Evolutionary conservation across 2,113 vertebrate species (phyloP).

Genomic region (Balaenoptera acutorostrata): DNA sequence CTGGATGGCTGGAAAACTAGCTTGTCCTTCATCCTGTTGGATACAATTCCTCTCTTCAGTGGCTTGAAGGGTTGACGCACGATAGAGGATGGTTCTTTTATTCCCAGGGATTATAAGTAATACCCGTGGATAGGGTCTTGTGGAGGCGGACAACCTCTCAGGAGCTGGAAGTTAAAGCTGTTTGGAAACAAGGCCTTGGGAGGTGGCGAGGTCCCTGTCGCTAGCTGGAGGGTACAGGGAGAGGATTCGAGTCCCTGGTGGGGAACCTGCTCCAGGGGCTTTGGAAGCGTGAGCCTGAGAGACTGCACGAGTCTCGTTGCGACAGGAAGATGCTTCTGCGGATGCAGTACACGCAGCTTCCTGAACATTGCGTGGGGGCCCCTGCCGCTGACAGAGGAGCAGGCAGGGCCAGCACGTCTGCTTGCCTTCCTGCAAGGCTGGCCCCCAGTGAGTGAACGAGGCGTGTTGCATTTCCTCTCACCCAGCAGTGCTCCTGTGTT

Average conservation of each 20-base stretch:
- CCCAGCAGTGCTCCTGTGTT: not conserved
- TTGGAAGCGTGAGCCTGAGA: not conserved
- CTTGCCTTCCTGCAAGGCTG: not conserved
- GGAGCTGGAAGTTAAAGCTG: not conserved
- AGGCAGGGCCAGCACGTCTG: fast-evolving
- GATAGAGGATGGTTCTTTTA: not conserved
- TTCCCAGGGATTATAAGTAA: not conserved
- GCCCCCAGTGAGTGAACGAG: fast-evolving
- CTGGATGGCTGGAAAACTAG: not conserved
- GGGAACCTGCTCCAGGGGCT: not conserved
- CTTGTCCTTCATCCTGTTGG: not conserved
- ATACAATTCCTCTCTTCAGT: not conserved
- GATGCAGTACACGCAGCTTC: fast-evolving
- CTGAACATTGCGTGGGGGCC: fast-evolving
- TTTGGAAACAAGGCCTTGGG: not conserved
- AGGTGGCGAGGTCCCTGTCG: not conserved
- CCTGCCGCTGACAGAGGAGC: not conserved
- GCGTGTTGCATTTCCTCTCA: not conserved
- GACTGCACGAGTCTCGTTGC: fast-evolving
- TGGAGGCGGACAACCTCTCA: not conserved
- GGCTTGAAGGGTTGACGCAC: not conserved
- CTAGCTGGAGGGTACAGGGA: not conserved
- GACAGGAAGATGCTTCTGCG: not conserved
- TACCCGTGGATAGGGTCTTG: not conserved
- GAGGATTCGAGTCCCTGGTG: not conserved